Conservation (phyloP, 1,140 invertebrate genomes). For the Rhagoletis zephyria region DNA sequence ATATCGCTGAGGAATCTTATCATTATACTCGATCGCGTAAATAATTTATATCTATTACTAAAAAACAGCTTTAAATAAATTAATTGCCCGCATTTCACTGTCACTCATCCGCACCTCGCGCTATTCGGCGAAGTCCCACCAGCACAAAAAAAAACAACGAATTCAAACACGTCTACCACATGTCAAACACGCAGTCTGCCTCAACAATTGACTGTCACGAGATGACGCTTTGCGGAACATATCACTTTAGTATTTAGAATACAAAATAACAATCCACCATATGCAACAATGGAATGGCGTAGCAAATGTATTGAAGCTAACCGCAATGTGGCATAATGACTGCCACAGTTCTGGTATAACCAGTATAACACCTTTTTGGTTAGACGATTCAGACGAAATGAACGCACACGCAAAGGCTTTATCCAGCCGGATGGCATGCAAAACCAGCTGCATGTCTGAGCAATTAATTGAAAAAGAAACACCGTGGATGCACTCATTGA, state of each 20-base stretch:
- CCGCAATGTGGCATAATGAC: background rate
- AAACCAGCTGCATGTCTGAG: background rate
- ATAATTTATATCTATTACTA: background rate
- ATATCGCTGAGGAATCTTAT: background rate
- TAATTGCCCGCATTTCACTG: background rate
- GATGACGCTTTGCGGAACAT: background rate
- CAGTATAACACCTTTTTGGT: slow-evolving; percentile 33
- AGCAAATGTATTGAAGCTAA: background rate
- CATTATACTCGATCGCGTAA: slow-evolving; percentile 10
- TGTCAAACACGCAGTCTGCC: slow-evolving; percentile 25
- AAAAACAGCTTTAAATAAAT: slow-evolving; percentile 5
- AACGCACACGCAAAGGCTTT: background rate
- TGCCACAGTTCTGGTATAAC: background rate
- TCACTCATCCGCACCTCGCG: background rate
- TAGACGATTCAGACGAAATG: background rate
- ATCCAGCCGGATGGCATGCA: background rate
- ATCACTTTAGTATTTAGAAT: background rate
- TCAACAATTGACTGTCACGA: slow-evolving; percentile 26
- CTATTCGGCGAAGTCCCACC: background rate
- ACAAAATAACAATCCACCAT: background rate
- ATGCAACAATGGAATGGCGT: background rate
- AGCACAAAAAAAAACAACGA: background rate
- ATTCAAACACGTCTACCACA: slow-evolving; percentile 6
- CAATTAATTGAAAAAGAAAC: slow-evolving; percentile 6
- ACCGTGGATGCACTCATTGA: background rate